Base-by-base conservation (phyloP, 2,888 invertebrate species). In the Chaetoderma sp. region DNA sequence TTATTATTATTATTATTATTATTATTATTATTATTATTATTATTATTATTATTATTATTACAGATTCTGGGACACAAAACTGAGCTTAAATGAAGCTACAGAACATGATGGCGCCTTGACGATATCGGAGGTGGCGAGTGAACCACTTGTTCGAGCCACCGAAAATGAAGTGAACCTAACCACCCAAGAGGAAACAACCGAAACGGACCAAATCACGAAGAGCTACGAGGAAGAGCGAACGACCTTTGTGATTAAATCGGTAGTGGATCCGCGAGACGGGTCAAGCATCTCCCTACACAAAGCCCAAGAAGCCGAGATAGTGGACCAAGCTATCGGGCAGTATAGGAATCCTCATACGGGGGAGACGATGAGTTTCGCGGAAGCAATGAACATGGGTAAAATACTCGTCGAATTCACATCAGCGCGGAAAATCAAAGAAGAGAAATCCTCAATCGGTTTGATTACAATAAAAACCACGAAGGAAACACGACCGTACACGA, bases 381-480 rank as follows among this genome's bases (percentile, higher is more conserved):
- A 81, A 30, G 86, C 86, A 27, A 84, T 85, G 80, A 82, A 77
- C 28, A 73, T 75, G 13, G 80, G 84, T 0, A 65, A 74, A 21
- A 78, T 86, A n/a, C 63, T 71, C 13, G 79, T 84, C 36, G 78
- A 82, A 60, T 78, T 77, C 62, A 75, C 77, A 33, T 78, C 80
- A 8, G 76, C 74, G 54, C 73, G 70, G 64, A 81, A 77, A 63
- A 75, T 82, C 18, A 65, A 76, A n/a, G 83, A 85, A 62, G 83
- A 83, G 71, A 77, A 78, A 42, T 78, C 83, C 4, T 80, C 84
- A 0, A 78, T 81, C 55, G 86, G 85, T 8, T 72, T 86, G 21
- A 80, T 86, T 39, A 83, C 83, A 13, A 77, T 86, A n/a, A 83
- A 82, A 69, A 81, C 81, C 5, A 76, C 76, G 32, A 4, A 73